Percentiles rank a stretch among this genome's conserved stretches.
Evolutionary conservation across 2,888 invertebrate species (phyloP).

Genomic region (Cephus spinipes): DNA sequence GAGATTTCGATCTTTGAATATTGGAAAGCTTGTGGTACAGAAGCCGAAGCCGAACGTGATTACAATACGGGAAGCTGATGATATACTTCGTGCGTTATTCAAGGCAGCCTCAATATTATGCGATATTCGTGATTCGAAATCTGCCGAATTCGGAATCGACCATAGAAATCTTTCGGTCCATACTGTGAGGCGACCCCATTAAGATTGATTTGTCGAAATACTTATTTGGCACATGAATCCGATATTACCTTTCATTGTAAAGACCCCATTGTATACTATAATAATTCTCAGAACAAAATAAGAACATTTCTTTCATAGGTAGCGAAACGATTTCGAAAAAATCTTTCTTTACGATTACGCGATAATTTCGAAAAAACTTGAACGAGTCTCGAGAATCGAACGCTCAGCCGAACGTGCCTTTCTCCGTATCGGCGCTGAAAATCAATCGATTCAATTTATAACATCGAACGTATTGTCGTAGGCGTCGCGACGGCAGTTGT

Average conservation of each 20-base stretch:
- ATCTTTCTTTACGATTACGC: background rate
- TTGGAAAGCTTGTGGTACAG: background rate
- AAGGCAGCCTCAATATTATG: background rate
- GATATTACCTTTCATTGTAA: background rate
- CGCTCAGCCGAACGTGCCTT: background rate
- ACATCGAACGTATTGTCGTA: slow-evolving; percentile 7
- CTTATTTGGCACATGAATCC: background rate
- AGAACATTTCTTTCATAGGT: too few relatives aligned
- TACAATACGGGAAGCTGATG: background rate
- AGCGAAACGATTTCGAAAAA: too few relatives aligned
- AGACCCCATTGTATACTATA: too few relatives aligned
- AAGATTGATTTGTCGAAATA: too few relatives aligned
- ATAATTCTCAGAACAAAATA: too few relatives aligned
- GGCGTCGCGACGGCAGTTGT: slow-evolving; percentile 36
- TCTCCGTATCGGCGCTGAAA: background rate
- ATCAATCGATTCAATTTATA: slow-evolving; percentile 5
- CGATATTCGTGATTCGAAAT: background rate
- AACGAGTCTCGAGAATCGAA: background rate
- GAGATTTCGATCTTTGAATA: background rate
- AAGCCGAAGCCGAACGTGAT: background rate
- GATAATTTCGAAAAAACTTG: background rate
- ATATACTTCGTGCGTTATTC: background rate
- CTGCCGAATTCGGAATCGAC: too few relatives aligned
- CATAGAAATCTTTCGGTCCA: too few relatives aligned
- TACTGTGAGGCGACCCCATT: too few relatives aligned